A percentile compares a stretch with the other conserved stretches of the same genome.
Evolutionary conservation across 2,113 vertebrate species (phyloP).

Genomic region (Ornithorhynchus anatinus): DNA sequence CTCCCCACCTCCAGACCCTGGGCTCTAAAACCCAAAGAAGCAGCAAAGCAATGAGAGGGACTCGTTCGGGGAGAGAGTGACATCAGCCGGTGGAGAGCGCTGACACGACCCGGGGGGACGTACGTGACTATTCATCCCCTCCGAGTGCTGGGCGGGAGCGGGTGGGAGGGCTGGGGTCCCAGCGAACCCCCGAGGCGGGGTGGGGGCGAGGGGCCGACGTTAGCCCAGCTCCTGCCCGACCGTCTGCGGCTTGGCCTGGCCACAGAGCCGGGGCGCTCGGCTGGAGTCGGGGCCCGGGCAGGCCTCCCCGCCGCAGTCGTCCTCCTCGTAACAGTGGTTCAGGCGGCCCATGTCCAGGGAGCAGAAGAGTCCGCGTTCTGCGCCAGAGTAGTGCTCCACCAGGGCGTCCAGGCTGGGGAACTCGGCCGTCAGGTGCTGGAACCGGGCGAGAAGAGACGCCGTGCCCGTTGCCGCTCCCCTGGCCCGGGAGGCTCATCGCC

Average conservation of each 20-base stretch:
- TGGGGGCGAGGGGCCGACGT: rapidly evolving
- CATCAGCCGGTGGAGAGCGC: not conserved
- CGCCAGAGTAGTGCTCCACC: conserved; percentile 80
- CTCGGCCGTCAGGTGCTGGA: conserved; percentile 79
- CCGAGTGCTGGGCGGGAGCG: not conserved
- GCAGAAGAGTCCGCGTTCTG: conserved; percentile 75
- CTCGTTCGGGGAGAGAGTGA: not conserved
- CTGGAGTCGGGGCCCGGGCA: not conserved
- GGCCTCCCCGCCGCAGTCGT: conserved; percentile 34
- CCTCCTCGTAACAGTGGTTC: conserved; percentile 89
- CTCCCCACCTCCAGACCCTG: not conserved
- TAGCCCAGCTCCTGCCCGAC: conserved; percentile 65
- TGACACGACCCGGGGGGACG: not conserved
- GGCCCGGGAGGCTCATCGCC: rapidly evolving
- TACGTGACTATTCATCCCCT: not conserved
- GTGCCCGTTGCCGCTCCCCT: not conserved
- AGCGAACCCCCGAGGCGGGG: too few species aligned
- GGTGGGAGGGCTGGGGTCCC: not conserved
- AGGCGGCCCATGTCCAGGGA: conserved; percentile 75
- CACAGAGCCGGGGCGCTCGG: conserved; percentile 7
- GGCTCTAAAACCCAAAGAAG: not conserved
- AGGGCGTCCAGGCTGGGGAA: conserved; percentile 82
- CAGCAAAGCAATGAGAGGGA: not conserved
- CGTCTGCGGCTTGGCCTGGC: conserved; percentile 38
- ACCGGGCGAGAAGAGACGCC: not conserved